Evolutionary conservation across 2,888 invertebrate species (phyloP), one percentile per base, ranked within the genome.

Genomic region (Nomada flava): DNA sequence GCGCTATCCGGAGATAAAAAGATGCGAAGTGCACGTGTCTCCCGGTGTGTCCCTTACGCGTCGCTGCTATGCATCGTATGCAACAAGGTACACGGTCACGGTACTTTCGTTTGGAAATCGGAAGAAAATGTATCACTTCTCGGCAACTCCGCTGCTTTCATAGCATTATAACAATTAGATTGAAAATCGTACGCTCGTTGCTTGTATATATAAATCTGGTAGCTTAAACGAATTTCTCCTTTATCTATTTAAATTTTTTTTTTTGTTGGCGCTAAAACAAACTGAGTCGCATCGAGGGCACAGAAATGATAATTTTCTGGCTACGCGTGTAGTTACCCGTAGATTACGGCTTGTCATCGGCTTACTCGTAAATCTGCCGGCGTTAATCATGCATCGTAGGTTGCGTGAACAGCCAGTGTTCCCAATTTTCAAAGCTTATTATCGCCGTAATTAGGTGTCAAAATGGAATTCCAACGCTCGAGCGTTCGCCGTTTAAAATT

Each of bases 391-490:
- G 59, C 52, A 47, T 23, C 57, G 52, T 36, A 44, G n/a, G 13
- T 52, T 20, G 62, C 63, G 57, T 26, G 47, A 64, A 50, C 59
- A 47, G 36, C 57, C 59, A 57, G 36, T 52, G 62, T 64, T 71
- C 63, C 82, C 74, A 82, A 76, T 82, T 82, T 79, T 70, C 65
- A 75, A 69, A 85, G 79, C 75, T 79, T 65, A 82, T 79, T 70
- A 79, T 69, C 79, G 47, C 67, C 70, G 63, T 82, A 87, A 86
- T 82, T 81, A 69, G 74, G 65, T 60, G 64, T 60, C 65, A 44
- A 70, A 77, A 73, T 74, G 69, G 44, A 26, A 59, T 73, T 44
- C 26, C 23, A 29, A 23, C 23, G 53, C 13, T 50, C 50, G 11
- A 29, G 7, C 47, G 2, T 36, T 29, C 26, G 11, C 11, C 26